phyloP scores from a whole-genome alignment of 2,113 vertebrate species.

The Chlorodrepanis virens region DNA sequence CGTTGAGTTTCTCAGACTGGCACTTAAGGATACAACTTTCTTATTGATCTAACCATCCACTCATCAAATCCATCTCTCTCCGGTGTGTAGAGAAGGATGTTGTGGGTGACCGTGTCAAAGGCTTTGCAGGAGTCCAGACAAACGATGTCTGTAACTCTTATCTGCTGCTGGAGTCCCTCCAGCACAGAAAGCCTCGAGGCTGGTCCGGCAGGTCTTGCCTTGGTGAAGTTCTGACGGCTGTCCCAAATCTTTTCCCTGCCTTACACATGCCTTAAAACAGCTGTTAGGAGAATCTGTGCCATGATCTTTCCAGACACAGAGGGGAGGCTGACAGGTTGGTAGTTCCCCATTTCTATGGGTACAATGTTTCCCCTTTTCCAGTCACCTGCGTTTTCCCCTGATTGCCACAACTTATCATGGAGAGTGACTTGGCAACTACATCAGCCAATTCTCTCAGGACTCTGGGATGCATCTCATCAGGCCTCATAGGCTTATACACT shows the following conservation, averaged over 20 bases:
- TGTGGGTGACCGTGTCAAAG: rapidly evolving
- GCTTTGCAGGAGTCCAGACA: background rate
- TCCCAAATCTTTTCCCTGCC: background rate
- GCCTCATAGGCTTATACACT: background rate
- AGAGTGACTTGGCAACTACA: background rate
- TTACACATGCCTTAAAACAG: rapidly evolving
- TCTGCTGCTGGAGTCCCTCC: no score
- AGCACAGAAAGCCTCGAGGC: background rate
- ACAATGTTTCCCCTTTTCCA: background rate
- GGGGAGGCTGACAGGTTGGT: background rate
- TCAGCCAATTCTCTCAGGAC: background rate
- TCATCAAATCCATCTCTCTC: background rate
- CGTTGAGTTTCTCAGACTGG: background rate
- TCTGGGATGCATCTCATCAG: background rate
- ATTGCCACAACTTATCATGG: background rate
- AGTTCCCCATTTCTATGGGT: background rate
- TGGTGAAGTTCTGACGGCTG: rapidly evolving
- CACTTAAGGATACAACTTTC: background rate
- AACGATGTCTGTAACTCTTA: rapidly evolving
- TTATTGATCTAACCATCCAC: background rate
- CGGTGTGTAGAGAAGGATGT: background rate
- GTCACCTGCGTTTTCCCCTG: background rate
- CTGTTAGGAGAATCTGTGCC: background rate
- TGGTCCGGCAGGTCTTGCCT: background rate
- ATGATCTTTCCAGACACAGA: background rate